Percentiles rank a stretch among this genome's conserved stretches.
Conservation (phyloP, 1,140 invertebrate genomes). For the Sinella curviseta region DNA sequence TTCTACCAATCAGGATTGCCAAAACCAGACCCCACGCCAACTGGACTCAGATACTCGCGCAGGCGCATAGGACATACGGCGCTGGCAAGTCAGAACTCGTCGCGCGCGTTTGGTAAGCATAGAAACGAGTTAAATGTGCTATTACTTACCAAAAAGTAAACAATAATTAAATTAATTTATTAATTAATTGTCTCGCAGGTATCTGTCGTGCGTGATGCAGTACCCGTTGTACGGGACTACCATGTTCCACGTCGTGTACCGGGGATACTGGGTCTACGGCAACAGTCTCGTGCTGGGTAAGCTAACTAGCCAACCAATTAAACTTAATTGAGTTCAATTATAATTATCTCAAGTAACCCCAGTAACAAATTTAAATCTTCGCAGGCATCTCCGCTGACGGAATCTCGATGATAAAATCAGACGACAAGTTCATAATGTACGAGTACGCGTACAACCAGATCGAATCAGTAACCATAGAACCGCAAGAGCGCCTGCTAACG, state of each 20-base stretch:
- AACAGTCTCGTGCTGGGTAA: slow-evolving; percentile 49
- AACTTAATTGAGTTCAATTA: not conserved
- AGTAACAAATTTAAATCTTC: no score
- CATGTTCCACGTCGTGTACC: slow-evolving; percentile 86
- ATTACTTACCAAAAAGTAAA: not conserved
- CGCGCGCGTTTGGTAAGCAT: slow-evolving; percentile 84
- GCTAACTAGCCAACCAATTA: no score
- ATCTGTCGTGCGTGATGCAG: slow-evolving; percentile 94
- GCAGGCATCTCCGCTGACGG: slow-evolving; percentile 87
- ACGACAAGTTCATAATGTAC: slow-evolving; percentile 84
- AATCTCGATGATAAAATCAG: slow-evolving; percentile 81
- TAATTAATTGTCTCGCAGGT: slow-evolving; percentile 56
- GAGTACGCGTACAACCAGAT: slow-evolving; percentile 86
- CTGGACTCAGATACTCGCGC: slow-evolving; percentile 79
- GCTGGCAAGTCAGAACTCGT: slow-evolving; percentile 84
- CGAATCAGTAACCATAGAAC: slow-evolving; percentile 86
- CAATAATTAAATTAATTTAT: not conserved
- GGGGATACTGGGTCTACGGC: slow-evolving; percentile 88
- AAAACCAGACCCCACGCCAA: slow-evolving; percentile 71
- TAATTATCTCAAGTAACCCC: not conserved
- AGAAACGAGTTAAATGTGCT: not conserved
- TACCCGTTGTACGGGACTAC: slow-evolving; percentile 94
- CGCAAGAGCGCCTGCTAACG: slow-evolving; percentile 87
- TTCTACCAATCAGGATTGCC: slow-evolving; percentile 75
- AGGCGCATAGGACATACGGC: slow-evolving; percentile 86